Evolutionary conservation across 2,797 vertebrate genomes (phyloP), one percentile per base, ranked within the genome.

Genomic region (Lepidocolaptes lacrymiger): DNA sequence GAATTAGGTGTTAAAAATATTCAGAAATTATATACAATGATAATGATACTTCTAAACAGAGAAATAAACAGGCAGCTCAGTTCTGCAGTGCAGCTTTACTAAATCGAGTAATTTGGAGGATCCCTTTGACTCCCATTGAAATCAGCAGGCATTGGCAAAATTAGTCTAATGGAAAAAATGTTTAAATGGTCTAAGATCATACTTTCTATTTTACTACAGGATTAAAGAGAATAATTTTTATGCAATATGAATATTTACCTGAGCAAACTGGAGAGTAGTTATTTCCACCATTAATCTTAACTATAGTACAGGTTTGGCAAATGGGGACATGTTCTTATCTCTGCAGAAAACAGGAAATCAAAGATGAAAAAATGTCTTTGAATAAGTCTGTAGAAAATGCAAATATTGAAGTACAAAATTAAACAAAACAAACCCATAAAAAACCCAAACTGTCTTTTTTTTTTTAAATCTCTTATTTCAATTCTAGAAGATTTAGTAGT

Each of bases 341-440:
- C 11, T 54, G 51, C 14, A 86, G 52, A 84, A 80, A 66, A 74
- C 14, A 5, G 26, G 39, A 74, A 76, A 74, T 15, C 20, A 21
- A n/a, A 48, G 8, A 23, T 52, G 18, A 18, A 41, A 41, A 51
- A 66, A 28, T 49, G 4, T 39, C 52, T 85, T 67, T 41, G 66
- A 39, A 76, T 23, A 62, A 48, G 48, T 46, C 15, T 72, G 23
- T 49, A 52, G 26, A 52, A 73, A 69, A 71, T 16, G 32, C 4
- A 4, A 59, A 28, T 3, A n/a, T 28, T 64, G 78, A 12, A 49
- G 44, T 36, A 9, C 28, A 44, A 39, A 73, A 44, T 22, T 44
- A 17, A n/a, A 64, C 22, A 23, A 32, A 18, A 17, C 4, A 8
- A 6, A 7, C 1, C 0, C n/a, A 48, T 4, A 2, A 46, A 46